Base-by-base conservation (phyloP, 2,113 vertebrate species). In the Poecilia latipinna region DNA sequence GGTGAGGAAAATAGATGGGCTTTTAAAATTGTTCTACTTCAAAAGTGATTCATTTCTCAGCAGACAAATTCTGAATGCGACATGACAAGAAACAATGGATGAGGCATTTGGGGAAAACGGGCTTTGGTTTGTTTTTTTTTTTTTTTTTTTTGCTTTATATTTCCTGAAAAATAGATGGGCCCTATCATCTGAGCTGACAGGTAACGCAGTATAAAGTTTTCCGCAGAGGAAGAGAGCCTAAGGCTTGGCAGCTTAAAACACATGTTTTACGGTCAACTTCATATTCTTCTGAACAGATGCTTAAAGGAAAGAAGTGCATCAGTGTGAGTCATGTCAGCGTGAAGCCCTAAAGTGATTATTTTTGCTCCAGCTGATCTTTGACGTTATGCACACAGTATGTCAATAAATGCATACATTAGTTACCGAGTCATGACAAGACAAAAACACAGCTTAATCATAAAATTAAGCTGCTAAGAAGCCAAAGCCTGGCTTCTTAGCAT, bases 31-130 rank as follows among this genome's bases (percentile, higher is more conserved):
- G 31, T 51, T 86, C 70, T 35, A 69, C 60, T 84, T 86, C 66
- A 77, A 86, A 87, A 22, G 1, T 61, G 69, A 75, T 76, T 60
- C 60, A 78, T 86, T 75, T 65, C 82, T 78, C 78, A 71, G 73
- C 73, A 74, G 82, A 83, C 65, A 65, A 71, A 82, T 54, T 37
- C 70, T 66, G 66, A 82, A 76, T 68, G 61, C 73, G 82, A 82
- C 72, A 85, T 78, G 82, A 84, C 84, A 85, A 42, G 64, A 86
- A 80, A 86, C 72, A 78, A 75, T 78, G 65, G 77, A 80, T 74
- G 76, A 88, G 79, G 84, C 85, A 86, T 86, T 85, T 78, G 79
- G 77, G 87, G 74, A 82, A 87, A 78, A 72, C 67, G 78, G 33
- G 73, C 80, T 80, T 82, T 60, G 8, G 78, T 70, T 73, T 13